Base-by-base conservation (phyloP, 2,113 vertebrate genomes). In the Neotoma lepida region DNA sequence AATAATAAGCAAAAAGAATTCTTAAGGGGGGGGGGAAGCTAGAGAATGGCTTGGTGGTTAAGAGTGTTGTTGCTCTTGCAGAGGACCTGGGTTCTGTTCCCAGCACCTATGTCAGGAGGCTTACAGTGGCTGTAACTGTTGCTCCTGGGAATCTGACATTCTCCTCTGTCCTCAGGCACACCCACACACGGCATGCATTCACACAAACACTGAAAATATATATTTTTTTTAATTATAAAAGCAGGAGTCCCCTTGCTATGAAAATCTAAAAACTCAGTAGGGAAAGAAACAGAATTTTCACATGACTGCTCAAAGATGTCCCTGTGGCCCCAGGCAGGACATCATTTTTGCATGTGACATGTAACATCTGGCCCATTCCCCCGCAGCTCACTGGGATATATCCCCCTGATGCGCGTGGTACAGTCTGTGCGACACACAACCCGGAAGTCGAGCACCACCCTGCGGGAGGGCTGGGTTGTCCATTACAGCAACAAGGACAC, bases 401-500 rank as follows among this genome's bases (percentile, higher is more conserved):
- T 99, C 89, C 99, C 99, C 0, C 95, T 99, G 58, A 99, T 99
- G 99, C 98, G 99, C 85, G 99, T 99, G 91, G 99, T 99, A 9
- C 99, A 99, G 98, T 99, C 99, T 0, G 98, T 99, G 93, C 97
- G 99, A n/a, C 99, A 99, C 96, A 99, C 99, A 1, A 99, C 99
- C 0, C 98, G 99, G 9, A 98, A 99, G 58, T 99, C 99, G 77
- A 99, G 99, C 95, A 99, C 98, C 0, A 97, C 99, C 4, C 98
- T 99, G 88, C 99, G 99, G 18, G 99, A 99, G 96, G 99, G 99
- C 39, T 99, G 99, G 99, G 98, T 99, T 98, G 99, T 99, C 91
- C 99, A 99, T 97, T 99, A 99, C 98, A 99, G 98, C 97, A 99
- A 98, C 96, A 99, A 99, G 97, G 99, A 99, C 97, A 99, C 99